A percentile compares a stretch with the other conserved stretches of the same genome.
Evolutionary conservation across 2,797 vertebrate species (phyloP).

Genomic region (Amazona finschi): DNA sequence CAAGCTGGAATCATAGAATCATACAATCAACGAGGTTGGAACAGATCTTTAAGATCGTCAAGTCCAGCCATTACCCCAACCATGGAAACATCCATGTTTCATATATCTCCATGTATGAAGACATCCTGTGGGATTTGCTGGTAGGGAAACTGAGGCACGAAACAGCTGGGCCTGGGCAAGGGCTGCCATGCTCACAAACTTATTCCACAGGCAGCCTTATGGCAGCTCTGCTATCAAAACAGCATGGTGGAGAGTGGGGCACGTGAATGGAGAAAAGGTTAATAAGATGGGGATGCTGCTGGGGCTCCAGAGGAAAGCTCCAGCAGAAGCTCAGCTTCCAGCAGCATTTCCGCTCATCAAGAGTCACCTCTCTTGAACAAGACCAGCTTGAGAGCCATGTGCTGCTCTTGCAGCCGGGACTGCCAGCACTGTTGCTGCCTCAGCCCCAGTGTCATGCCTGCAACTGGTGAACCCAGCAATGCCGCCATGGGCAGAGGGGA

Average conservation of each 20-base stretch:
- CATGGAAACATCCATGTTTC: background rate
- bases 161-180: background rate
- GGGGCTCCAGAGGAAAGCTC: background rate
- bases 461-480: background rate
- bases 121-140: background rate
- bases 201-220: background rate
- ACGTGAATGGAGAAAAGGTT: background rate
- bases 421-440: background rate
- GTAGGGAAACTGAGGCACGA: background rate
- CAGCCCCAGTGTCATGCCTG: background rate
- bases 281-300: background rate
- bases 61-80: background rate
- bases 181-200: background rate
- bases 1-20: background rate
- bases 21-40: background rate
- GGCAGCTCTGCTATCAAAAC: background rate
- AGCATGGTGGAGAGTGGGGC: rapidly evolving
- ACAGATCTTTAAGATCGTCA: background rate
- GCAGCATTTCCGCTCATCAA: background rate
- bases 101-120: rapidly evolving
- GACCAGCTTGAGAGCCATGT: background rate
- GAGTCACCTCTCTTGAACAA: background rate
- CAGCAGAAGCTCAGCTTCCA: background rate
- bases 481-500: background rate
- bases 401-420: background rate